Conservation (phyloP, 2,888 invertebrate species). For the Sinodicranocentrus sp. region DNA sequence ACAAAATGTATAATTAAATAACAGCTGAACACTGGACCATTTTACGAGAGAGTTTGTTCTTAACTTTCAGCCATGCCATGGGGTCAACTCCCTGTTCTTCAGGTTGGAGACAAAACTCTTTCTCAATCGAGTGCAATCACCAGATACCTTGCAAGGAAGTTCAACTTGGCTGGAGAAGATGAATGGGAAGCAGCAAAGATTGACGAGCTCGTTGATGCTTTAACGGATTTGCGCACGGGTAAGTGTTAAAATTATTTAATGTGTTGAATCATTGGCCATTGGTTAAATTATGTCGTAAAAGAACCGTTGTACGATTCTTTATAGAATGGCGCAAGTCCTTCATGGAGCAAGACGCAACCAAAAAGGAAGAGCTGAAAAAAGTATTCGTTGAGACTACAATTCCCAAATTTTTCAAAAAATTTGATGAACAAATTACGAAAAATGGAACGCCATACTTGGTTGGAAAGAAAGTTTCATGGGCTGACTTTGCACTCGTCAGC, state of each 20-base stretch:
- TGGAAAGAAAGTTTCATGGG: conserved; percentile 60
- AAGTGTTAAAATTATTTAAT: not conserved
- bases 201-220: conserved; percentile 58
- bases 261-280: no score
- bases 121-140: conserved; percentile 76
- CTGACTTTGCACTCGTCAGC: conserved; percentile 51
- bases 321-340: conserved; percentile 59
- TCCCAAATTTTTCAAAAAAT: conserved; percentile 43
- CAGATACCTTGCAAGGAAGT: conserved; percentile 75
- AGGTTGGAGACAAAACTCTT: conserved; percentile 74
- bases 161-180: conserved; percentile 64
- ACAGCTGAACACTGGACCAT: no score
- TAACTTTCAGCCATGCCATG: no score
- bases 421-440: conserved; percentile 41
- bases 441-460: conserved; percentile 49
- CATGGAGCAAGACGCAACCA: conserved; percentile 57
- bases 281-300: not conserved
- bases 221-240: conserved; percentile 45
- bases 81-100: conserved; percentile 75
- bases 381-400: conserved; percentile 42
- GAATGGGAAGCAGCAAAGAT: conserved; percentile 63
- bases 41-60: no score
- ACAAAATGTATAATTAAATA: no score
- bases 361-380: conserved; percentile 56
- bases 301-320: not conserved